phyloP scores from a whole-genome alignment of 2,888 invertebrate species.

The Diachrysia chrysitis region DNA sequence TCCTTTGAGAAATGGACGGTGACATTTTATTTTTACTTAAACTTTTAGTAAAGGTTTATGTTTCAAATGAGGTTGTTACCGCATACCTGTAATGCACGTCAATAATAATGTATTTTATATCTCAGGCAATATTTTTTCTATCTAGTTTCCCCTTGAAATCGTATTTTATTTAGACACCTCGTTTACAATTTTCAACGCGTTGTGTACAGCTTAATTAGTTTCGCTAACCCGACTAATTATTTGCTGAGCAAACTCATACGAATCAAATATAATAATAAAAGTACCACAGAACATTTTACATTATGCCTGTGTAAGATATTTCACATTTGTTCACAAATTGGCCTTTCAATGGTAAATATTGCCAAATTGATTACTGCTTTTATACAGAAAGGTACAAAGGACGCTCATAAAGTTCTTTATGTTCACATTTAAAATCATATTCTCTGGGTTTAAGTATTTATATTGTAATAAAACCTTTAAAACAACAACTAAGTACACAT shows the following conservation, averaged over 20 bases:
- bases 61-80: slow-evolving; percentile 9
- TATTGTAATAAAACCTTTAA: slow-evolving; percentile 18
- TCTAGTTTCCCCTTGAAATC: slow-evolving; percentile 8
- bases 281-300: slow-evolving; percentile 13
- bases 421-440: slow-evolving; percentile 26
- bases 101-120: not conserved
- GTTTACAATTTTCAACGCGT: slow-evolving; percentile 13
- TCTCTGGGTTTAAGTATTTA: slow-evolving; percentile 10
- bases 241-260: slow-evolving; percentile 28
- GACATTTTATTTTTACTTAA: slow-evolving; percentile 25
- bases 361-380: slow-evolving; percentile 11
- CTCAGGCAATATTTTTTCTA: slow-evolving; percentile 20
- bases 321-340: slow-evolving; percentile 46
- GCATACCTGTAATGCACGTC: slow-evolving; percentile 1
- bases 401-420: slow-evolving; percentile 24
- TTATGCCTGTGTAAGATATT: slow-evolving; percentile 14
- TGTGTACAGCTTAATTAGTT: slow-evolving; percentile 18
- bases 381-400: slow-evolving; percentile 23
- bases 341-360: slow-evolving; percentile 39
- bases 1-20: slow-evolving; percentile 37
- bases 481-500: slow-evolving; percentile 14
- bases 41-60: slow-evolving; percentile 22
- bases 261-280: slow-evolving; percentile 37
- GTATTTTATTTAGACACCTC: slow-evolving; percentile 6
- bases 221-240: slow-evolving; percentile 13